Percentiles rank a stretch among this genome's conserved stretches.
These are phyloP conservation scores for Mallotus villosus DNA, from an alignment of 2,797 vertebrate species.

Conservation along the genomic window DNA sequence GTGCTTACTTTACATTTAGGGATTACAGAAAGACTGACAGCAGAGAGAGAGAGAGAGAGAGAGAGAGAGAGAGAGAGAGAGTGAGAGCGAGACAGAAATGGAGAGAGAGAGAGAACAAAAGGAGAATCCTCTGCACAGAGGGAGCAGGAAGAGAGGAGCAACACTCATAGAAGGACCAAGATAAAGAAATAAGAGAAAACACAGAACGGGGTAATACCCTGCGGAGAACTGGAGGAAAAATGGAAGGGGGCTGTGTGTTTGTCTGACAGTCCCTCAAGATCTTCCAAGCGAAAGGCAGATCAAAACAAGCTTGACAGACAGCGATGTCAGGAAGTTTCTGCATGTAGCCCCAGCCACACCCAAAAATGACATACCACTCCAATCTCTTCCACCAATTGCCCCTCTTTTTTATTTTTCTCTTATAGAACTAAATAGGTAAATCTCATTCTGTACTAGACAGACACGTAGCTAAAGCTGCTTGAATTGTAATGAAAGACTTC, in stretches of 20 bases:
- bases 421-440: not conserved
- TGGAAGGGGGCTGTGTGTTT: too few species aligned
- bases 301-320: too few species aligned
- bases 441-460: not conserved
- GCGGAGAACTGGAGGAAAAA: too few species aligned
- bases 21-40: not conserved
- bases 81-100: not conserved
- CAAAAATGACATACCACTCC: too few species aligned
- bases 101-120: not conserved
- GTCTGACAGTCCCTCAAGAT: too few species aligned
- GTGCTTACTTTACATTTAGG: slow-evolving; percentile 1
- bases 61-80: not conserved
- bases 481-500: too few species aligned
- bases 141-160: not conserved
- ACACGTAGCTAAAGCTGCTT: not conserved
- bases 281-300: too few species aligned
- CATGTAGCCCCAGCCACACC: too few species aligned
- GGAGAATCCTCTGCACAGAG: not conserved
- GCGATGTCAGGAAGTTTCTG: too few species aligned
- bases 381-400: too few species aligned
- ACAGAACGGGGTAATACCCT: too few species aligned
- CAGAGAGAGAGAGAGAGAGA: not conserved
- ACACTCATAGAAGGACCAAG: not conserved
- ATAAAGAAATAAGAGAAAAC: not conserved
- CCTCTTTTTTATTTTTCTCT: too few species aligned